Base-by-base conservation (phyloP, 2,888 invertebrate species). In the Drosophila mimica region DNA sequence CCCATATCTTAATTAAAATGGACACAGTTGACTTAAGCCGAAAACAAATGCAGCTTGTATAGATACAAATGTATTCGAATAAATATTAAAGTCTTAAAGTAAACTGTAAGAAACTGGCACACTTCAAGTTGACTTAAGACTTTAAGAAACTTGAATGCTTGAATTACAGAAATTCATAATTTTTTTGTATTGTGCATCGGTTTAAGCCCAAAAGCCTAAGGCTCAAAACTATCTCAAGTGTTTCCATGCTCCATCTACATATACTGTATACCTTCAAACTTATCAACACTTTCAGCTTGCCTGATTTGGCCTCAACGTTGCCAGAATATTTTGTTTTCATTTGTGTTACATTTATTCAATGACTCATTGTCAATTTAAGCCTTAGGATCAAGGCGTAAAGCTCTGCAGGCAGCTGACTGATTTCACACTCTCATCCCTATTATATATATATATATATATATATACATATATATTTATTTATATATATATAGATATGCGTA, bases 351-450 rank as follows among this genome's bases (percentile, higher is more conserved):
- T 48, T 67, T 38, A 66, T 65, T 46, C 66, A 46, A 28, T 49
- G 68, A 8, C 20, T 67, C 53, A 33, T 53, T 48, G 53, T 17
- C 15, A 36, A 36, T 38, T 33, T 58, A 34, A 57, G 54, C 28
- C 54, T n/a, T 8, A 13, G 56, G 51, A 52, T 68, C 56, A 67
- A 54, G 4, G 28, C 25, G 63, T 7, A 65, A 65, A 33, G 65
- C 65, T 67, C 31, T 36, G 30, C 43, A 51, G 46, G 28, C 64
- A 65, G 70, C 70, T 70, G 70, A 59, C 46, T 59, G 70, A 70
- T 70, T 70, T 70, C 70, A 48, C 70, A 70, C 38, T 40, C 68
- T 57, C 30, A 48, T 31, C 31, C 28, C 13, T 25, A 36, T 25
- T 25, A 46, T 25, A 7, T 43, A 20, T 34, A 25, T 49, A 34